A percentile compares a stretch with the other conserved stretches of the same genome.
Evolutionary conservation across 2,797 vertebrate genomes (phyloP).

Genomic region (Kryptolebias ocellatus): DNA sequence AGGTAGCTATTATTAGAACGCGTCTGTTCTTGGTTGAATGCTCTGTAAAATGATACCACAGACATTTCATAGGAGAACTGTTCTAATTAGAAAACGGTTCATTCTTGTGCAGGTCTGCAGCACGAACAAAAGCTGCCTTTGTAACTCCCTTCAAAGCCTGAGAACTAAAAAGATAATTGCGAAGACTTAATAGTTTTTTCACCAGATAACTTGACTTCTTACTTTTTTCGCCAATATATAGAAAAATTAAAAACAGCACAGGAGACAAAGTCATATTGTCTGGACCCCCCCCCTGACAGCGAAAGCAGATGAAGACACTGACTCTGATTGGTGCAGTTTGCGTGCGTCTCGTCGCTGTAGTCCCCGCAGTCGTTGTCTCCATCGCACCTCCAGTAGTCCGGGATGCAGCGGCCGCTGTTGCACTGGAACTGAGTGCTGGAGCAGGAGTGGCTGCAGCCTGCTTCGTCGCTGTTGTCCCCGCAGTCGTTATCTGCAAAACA

Average conservation of each 20-base stretch:
- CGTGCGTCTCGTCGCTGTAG: constrained; percentile 95
- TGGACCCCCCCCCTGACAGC: neutral
- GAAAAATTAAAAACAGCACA: neutral
- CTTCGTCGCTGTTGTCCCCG: constrained; percentile 95
- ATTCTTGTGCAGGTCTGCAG: neutral
- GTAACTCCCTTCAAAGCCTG: constrained; percentile 3
- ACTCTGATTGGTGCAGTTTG: constrained; percentile 95
- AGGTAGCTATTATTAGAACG: neutral
- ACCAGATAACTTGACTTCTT: neutral
- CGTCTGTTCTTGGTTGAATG: constrained; percentile 1
- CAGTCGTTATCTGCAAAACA: constrained; percentile 93
- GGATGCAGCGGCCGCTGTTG: constrained; percentile 97
- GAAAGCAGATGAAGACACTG: constrained; percentile 23
- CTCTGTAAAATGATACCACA: constrained; percentile 1
- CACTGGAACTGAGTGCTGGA: constrained; percentile 98
- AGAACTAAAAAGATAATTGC: neutral
- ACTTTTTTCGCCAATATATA: neutral
- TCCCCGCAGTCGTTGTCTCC: constrained; percentile 97
- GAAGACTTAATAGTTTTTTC: neutral
- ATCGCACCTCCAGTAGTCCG: constrained; percentile 97
- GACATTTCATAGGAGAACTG: no score
- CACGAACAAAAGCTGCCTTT: neutral
- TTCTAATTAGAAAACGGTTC: no score
- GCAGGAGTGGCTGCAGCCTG: constrained; percentile 96
- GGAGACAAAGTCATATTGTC: neutral